Base-by-base conservation (phyloP, 2,888 invertebrate genomes). In the Oxycera nigricornis region DNA sequence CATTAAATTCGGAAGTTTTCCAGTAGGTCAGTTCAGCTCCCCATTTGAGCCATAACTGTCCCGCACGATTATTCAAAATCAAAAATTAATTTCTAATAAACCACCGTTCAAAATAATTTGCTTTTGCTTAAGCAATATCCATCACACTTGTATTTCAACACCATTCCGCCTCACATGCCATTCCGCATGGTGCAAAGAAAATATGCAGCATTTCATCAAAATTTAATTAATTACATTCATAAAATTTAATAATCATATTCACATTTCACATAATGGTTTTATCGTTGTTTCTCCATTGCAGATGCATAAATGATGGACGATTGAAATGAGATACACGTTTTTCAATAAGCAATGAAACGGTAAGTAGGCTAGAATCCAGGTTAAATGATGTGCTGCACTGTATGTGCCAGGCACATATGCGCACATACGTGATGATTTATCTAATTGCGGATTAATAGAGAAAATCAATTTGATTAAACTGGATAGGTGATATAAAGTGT, bases 291-390 rank as follows among this genome's bases (percentile, higher is more conserved):
- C 17, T 17, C 20, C 14, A 31, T 61, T 61, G 2, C 61, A 61
- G 61, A 30, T 28, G 28, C 31, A n/a, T n/a, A 2, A 61, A 57
- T 6, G 11, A 57, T 57, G 57, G n/a, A 46, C 17, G 61, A 61
- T 52, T 52, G 7, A 61, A 61, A 28, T 61, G 28, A 30, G 20
- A 31, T 61, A 17, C 17, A 17, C 52, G 52, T 7, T 14, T 2
- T 28, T 17, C 61, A 31, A 20, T 31, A 6, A 31, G 14, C n/a
- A 30, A 61, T 31, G 17, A 31, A 61, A 61, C 61, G 52, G 61
- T 61, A 61, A 61, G 61, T 61, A 9, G 17, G 20, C n/a, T 7
- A 30, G 31, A 31, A 61, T 61, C 28, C 61, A 61, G 61, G 61
- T 61, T 31, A 61, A 55, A 55, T 24, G 24, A 4, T 22, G 52